Evolutionary conservation across 92 coral and sea anemone genomes (phyloP), one percentile per base, ranked within the genome.

Genomic region (Porites cylindrica): DNA sequence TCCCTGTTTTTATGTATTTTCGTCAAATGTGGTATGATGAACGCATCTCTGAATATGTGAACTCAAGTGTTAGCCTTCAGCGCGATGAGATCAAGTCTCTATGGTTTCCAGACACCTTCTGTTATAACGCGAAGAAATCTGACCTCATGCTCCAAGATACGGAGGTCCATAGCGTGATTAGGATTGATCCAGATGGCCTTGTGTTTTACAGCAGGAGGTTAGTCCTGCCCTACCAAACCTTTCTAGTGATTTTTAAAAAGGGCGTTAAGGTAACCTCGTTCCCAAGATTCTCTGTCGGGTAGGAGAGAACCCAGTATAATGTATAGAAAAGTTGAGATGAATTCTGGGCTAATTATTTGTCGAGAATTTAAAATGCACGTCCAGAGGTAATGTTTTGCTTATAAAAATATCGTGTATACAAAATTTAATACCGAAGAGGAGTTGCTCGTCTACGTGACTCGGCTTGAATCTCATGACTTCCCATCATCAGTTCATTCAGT

Each of bases 121-220:
- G 98, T 76, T 73, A 85, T 24, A 96, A 96, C 83, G 99, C 98
- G 0, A 90, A 94, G 79, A 83, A 72, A 51, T 95, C 98, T 50
- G 93, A 96, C 83, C 90, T 96, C 13, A 96, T 93, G 97, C 52
- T 82, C n/a, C 94, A 95, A 1, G 96, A 95, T 72, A 87, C 82
- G 8, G 82, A 95, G 59, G 82, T 94, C 1, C 98, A 95, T 81
- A 96, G 98, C 82, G 69, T 89, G 65, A n/a, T 91, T 9, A 82
- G 76, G n/a, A 77, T 96, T 64, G 82, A 78, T 5, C 88, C 86
- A 51, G 77, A 82, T 51, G 99, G 99, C 8, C 47, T 75, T 29
- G 51, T 96, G 65, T 65, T 85, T 29, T 96, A 96, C 96, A 96
- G 99, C 70, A 90, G 99, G 85, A 90, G 92, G 99, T 96, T 72